These are phyloP conservation scores for Zaprionus camerounensis DNA, from an alignment of 1,140 invertebrate genomes.

Conservation along the genomic window DNA sequence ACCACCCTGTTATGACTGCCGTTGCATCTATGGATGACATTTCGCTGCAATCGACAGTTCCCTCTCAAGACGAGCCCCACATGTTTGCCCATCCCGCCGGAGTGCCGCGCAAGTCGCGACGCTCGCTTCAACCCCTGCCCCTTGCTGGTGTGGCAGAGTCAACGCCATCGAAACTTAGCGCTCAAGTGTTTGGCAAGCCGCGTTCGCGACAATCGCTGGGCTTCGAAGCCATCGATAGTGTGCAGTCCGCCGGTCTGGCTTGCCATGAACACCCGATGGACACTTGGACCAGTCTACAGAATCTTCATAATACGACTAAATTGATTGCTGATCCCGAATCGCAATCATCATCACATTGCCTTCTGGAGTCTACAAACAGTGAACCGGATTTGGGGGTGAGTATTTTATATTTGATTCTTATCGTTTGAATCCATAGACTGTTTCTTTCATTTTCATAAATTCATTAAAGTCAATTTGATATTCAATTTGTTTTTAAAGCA, in stretches of 20 bases:
- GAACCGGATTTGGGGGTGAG: constrained; percentile 84
- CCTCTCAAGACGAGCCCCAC: constrained; percentile 70
- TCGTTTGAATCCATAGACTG: background rate
- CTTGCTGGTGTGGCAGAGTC: constrained; percentile 15
- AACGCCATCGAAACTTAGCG: constrained; percentile 69
- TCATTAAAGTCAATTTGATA: background rate
- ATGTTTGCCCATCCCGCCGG: constrained; percentile 72
- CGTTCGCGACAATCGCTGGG: constrained; percentile 65
- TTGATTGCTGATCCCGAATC: constrained; percentile 20
- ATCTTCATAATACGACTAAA: constrained; percentile 80
- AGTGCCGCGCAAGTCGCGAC: constrained; percentile 59
- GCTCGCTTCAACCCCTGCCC: constrained; percentile 45
- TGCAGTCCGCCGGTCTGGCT: constrained; percentile 42
- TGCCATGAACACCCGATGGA: constrained; percentile 64
- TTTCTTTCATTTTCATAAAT: background rate
- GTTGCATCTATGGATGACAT: constrained; percentile 73
- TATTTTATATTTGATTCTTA: background rate
- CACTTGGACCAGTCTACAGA: constrained; percentile 87
- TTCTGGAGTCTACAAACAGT: constrained; percentile 81
- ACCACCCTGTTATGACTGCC: constrained; percentile 34
- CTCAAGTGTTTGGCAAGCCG: constrained; percentile 67
- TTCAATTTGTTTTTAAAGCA: too few relatives aligned
- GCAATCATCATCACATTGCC: constrained; percentile 58
- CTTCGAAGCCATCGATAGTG: constrained; percentile 74
- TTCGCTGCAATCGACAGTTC: constrained; percentile 64